Evolutionary conservation across 2,888 invertebrate species (phyloP), one percentile per base, ranked within the genome.

Genomic region (Tenthredo livida): DNA sequence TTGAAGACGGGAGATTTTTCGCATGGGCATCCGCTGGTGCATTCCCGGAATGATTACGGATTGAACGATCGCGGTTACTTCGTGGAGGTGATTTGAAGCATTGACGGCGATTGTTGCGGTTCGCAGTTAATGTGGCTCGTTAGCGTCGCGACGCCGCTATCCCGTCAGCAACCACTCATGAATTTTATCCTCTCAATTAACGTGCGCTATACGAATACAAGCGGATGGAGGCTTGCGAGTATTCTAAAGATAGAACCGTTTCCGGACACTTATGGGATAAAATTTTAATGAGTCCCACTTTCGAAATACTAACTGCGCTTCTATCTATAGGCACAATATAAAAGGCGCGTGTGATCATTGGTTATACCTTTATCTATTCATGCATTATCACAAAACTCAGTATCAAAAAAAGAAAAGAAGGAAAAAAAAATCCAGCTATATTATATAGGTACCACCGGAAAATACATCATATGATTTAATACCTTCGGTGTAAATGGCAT

Each of bases 111-210:
- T 67, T 83, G 83, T 83, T 83, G 43, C 43, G 83, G 83, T 83
- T 70, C 33, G 15, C 17, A 43, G 67, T 43, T 83, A 83, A 67
- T 70, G 83, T 83, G 67, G 83, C 67, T 83, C 83, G 83, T 83
- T 83, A 67, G 67, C 70, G 47, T 67, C 47, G 83, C 70, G 70
- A 67, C 58, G 80, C 61, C 61, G 61, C 80, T 29, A 25, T 50
- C 15, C 58, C 67, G 83, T 70, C 83, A 47, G 67, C 47, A 65
- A 33, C 83, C 83, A 83, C 83, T 83, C 67, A 67, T 83, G 83
- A 61, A 83, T 83, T 83, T 83, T 70, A 83, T 83, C 83, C 83
- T 70, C 70, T 83, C 83, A 83, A 83, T 83, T 83, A 83, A 83
- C 83, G 67, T 58, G 70, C 83, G 83, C 25, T 61, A 61, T 80